phyloP scores from a whole-genome alignment of 2,888 invertebrate species.

The Hemaris fuciformis region DNA sequence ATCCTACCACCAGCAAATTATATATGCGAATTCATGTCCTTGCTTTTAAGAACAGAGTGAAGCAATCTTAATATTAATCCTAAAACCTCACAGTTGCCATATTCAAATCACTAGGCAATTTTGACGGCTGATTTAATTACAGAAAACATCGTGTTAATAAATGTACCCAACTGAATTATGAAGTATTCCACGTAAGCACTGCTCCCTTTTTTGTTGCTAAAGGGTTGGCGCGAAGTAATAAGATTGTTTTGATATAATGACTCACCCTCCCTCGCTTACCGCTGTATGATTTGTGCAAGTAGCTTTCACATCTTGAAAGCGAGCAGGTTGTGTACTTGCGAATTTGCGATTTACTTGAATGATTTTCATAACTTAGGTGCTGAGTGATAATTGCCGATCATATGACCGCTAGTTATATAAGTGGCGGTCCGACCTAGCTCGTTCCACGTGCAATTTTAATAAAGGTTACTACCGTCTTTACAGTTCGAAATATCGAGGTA shows the following conservation, averaged over 20 bases:
- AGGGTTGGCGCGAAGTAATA: conserved; percentile 1
- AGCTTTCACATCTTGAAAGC: neutral
- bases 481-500: too few relatives aligned
- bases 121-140: too few relatives aligned
- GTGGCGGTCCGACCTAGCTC: too few relatives aligned
- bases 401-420: too few relatives aligned
- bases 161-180: neutral
- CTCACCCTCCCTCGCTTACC: conserved; percentile 10
- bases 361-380: neutral
- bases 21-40: too few relatives aligned
- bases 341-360: neutral
- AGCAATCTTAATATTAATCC: too few relatives aligned
- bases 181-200: neutral
- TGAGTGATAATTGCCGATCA: neutral
- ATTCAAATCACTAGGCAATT: too few relatives aligned
- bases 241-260: conserved; percentile 8
- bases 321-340: neutral
- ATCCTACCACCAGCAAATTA: too few relatives aligned
- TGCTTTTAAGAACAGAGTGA: too few relatives aligned
- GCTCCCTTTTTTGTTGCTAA: neutral
- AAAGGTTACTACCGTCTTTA: too few relatives aligned
- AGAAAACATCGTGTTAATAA: neutral
- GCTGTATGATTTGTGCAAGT: conserved; percentile 13
- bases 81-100: too few relatives aligned
- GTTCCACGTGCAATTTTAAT: too few relatives aligned